Conservation (phyloP, 2,888 invertebrate genomes). For the Halictus quadricinctus region DNA sequence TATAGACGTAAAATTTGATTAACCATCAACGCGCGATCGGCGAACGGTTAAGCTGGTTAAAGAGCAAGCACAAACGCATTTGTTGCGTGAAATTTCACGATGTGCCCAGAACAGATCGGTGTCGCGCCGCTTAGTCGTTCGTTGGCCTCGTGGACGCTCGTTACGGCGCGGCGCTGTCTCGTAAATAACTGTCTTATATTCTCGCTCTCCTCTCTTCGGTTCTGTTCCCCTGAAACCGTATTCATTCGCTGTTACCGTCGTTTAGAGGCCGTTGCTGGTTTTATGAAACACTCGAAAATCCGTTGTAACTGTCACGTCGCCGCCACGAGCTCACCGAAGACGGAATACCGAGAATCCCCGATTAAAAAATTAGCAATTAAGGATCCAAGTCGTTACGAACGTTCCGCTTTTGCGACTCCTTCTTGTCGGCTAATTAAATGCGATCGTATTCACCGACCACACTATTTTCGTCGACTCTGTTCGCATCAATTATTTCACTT, state of each 20-base stretch:
- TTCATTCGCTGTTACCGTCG: slow-evolving; percentile 63
- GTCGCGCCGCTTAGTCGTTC: slow-evolving; percentile 76
- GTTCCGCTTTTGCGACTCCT: neutral
- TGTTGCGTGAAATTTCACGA: slow-evolving; percentile 78
- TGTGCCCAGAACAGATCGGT: slow-evolving; percentile 75
- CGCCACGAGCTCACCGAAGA: slow-evolving; percentile 22
- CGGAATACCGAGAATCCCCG: slow-evolving; percentile 14
- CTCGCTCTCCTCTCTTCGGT: slow-evolving; percentile 58
- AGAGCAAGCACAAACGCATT: slow-evolving; percentile 67
- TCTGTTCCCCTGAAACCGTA: slow-evolving; percentile 52
- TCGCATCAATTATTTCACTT: neutral
- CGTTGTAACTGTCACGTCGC: slow-evolving; percentile 43
- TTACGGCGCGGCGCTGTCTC: slow-evolving; percentile 78
- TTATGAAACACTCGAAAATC: slow-evolving; percentile 66
- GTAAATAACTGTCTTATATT: slow-evolving; percentile 79
- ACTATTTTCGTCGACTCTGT: neutral
- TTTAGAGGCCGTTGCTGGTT: slow-evolving; percentile 61
- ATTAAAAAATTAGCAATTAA: slow-evolving; percentile 19
- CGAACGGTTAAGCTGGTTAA: slow-evolving; percentile 38
- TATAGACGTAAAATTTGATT: slow-evolving; percentile 52
- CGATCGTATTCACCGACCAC: neutral
- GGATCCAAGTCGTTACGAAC: neutral
- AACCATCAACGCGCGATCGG: slow-evolving; percentile 33
- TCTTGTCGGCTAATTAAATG: neutral
- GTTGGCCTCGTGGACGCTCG: slow-evolving; percentile 76